Evolutionary conservation across 2,113 vertebrate species (phyloP), one percentile per base, ranked within the genome.

Genomic region (Hemibagrus wyckioides): DNA sequence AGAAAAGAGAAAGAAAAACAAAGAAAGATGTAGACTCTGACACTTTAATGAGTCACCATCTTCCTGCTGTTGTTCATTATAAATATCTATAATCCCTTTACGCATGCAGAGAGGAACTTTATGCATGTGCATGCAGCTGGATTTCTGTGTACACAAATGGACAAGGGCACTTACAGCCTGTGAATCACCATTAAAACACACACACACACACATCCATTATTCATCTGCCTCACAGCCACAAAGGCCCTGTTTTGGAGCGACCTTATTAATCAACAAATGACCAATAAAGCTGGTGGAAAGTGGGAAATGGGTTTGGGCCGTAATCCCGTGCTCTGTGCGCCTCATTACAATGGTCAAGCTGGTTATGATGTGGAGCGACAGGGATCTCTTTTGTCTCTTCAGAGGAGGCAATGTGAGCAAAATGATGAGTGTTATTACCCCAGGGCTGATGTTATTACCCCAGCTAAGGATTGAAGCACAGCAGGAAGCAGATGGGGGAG

Each of bases 331-430:
- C 75, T 82, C 41, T 41, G 50, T 76, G 30, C 77, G 57, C 80
- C 56, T 77, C 39, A 81, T 85, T 80, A 86, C 65, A 19, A 41
- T 5, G 82, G 79, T 77, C 80, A 65, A 81, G 69, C 67, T 25
- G 79, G 73, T 59, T 30, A 80, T 50, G 19, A 50, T 36, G 33
- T 6, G 0, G 41, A 41, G 28, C n/a, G 41, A 71, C 21, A 1
- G 69, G 19, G 79, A 28, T n/a, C 65, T 87, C 83, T 81, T 44
- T 81, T 61, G 50, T 84, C 71, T 63, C 33, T 85, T 89, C 91
- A 85, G 82, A 63, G 88, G 90, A 80, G 86, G 91, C 86, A 82
- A 86, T 88, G 84, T 80, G 80, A 85, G 85, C 69, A 59, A 79
- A 86, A 79, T 15, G 33, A 88, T 84, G 54, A 44, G 30, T 50